Conservation (phyloP, 92 coral and sea anemone genomes). For the Galaxea fascicularis region DNA sequence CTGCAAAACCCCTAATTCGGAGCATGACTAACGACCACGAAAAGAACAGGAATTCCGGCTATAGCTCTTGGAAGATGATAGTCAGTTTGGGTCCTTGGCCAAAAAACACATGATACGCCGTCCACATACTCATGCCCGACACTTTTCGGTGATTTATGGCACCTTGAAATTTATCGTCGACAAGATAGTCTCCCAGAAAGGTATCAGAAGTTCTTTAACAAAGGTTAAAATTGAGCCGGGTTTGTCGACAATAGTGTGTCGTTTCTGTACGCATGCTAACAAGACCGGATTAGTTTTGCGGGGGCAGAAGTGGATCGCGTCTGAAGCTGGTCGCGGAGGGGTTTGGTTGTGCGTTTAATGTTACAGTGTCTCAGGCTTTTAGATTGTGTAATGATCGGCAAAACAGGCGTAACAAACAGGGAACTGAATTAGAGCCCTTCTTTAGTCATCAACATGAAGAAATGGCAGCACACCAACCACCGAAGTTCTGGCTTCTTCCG, state of each 20-base stretch:
- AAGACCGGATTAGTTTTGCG: conserved; percentile 19
- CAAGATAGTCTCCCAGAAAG: conserved; percentile 30
- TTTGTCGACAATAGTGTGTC: conserved; percentile 44
- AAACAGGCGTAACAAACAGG: background rate
- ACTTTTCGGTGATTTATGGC: conserved; percentile 31
- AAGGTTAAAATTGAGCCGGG: conserved; percentile 32
- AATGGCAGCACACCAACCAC: too few species aligned
- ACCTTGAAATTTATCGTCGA: conserved; percentile 46
- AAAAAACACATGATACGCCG: conserved; percentile 20
- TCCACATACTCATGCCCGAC: conserved; percentile 10
- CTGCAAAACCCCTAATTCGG: background rate
- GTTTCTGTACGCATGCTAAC: conserved; percentile 39
- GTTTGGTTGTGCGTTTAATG: background rate
- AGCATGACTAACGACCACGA: conserved; percentile 9
- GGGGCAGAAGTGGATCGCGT: background rate
- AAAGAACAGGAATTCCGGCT: conserved; percentile 37
- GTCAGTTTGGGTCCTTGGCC: background rate
- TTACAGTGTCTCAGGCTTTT: background rate
- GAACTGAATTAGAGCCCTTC: too few species aligned
- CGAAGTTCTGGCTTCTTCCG: too few species aligned
- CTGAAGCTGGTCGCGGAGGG: conserved; percentile 14
- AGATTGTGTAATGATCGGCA: background rate
- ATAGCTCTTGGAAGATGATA: background rate
- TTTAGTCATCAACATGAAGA: too few species aligned
- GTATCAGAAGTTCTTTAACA: conserved; percentile 10